Conservation (phyloP, 2,797 vertebrate species). For the Syngnathus acus region DNA sequence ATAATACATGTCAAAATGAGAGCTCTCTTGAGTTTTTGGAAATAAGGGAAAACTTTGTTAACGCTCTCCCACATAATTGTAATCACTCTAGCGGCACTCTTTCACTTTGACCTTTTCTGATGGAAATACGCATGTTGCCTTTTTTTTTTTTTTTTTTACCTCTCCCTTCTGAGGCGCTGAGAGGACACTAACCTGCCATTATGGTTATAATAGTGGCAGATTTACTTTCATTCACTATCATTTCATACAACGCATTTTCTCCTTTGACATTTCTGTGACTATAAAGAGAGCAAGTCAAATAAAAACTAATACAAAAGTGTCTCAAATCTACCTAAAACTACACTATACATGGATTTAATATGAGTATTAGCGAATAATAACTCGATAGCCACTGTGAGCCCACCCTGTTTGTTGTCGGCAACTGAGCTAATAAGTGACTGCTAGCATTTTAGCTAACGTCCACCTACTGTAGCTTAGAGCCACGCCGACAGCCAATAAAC, state of each 20-base stretch:
- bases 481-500: background rate
- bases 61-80: conserved; percentile 77
- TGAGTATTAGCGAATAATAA: background rate
- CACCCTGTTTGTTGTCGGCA: background rate
- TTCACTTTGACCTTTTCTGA: conserved; percentile 75
- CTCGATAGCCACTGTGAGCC: background rate
- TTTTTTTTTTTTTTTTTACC: no score
- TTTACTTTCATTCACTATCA: background rate
- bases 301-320: background rate
- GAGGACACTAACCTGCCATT: background rate
- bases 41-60: conserved; percentile 79
- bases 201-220: background rate
- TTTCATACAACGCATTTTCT: background rate
- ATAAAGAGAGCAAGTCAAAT: background rate
- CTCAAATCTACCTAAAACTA: no score
- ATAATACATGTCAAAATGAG: conserved; percentile 66
- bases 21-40: conserved; percentile 60
- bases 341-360: background rate
- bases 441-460: background rate
- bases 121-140: conserved; percentile 56
- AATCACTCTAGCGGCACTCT: conserved; percentile 70
- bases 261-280: background rate
- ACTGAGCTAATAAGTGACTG: background rate
- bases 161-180: background rate
- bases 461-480: no score